Base-by-base conservation (phyloP, 2,888 invertebrate genomes). In the Ophion ventricosus region DNA sequence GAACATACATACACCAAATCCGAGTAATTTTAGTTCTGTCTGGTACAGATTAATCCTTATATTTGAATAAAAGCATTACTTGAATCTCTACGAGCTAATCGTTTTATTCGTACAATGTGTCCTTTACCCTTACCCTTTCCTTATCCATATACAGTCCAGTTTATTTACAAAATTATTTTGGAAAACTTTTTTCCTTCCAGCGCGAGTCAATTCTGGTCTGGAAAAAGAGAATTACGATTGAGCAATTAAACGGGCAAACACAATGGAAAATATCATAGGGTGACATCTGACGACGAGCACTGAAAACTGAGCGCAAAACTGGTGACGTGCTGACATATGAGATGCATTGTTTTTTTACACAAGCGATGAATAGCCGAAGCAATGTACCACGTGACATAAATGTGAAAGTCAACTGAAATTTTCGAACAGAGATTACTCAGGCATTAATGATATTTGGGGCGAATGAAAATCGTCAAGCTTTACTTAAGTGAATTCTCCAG, bases 11-110 rank as follows among this genome's bases (percentile, higher is more conserved):
- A 82, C 84, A 93, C 92, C 93, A 93, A 93, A 93, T 93, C 92
- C 92, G 92, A 90, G 91, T 93, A 93, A 93, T 92, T 93, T 93
- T 93, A 93, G 93, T 93, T 93, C 93, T 93, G 93, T 93, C 93
- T 93, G 93, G 93, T 93, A 93, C 93, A 93, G 93, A 93, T 93
- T 84, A 75, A 84, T 93, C 93, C 93, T 92, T 93, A 93, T 92
- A 93, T 93, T 93, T 93, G 92, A 93, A 93, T 93, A 93, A 93
- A 93, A 93, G 91, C 91, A 91, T 92, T 92, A 92, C 90, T 91
- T 91, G 88, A 92, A 92, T 84, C 72, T 82, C 66, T 66, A 49
- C 14, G 57, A 57, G 40, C 14, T 59, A 66, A 57, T 43, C 11
- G 49, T 54, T 64, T 64, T 35, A 17, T 49, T 14, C 56, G 80